These are phyloP conservation scores for Rissa tridactyla DNA, from an alignment of 2,113 vertebrate species.

Conservation along the genomic window DNA sequence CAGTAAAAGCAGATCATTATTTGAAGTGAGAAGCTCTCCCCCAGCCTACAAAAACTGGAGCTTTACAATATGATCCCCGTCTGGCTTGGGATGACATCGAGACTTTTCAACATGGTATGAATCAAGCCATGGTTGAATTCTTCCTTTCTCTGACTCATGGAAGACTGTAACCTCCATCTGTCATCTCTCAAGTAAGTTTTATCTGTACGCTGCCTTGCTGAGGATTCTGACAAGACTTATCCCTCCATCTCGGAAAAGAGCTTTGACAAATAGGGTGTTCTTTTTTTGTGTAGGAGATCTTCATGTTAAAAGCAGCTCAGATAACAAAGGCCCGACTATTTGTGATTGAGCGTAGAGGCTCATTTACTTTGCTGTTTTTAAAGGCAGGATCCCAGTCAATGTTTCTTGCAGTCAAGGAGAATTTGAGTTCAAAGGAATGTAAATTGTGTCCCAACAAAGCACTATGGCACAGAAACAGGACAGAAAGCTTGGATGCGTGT, in stretches of 20 bases:
- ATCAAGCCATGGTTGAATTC: background rate
- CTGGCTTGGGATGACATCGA: background rate
- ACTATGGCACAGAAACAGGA: background rate
- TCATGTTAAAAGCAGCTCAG: background rate
- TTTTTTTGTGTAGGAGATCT: fast-evolving
- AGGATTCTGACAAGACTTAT: background rate
- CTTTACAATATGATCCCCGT: background rate
- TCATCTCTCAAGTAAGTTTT: background rate
- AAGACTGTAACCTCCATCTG: background rate
- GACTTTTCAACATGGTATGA: background rate
- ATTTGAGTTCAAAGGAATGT: background rate
- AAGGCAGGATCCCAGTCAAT: background rate
- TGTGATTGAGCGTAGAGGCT: background rate
- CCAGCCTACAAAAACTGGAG: background rate
- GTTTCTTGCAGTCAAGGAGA: conserved; percentile 34
- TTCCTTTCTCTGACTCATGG: background rate
- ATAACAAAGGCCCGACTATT: background rate
- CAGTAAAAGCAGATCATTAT: background rate
- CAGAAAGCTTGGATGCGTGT: background rate
- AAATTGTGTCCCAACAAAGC: background rate
- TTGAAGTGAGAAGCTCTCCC: background rate
- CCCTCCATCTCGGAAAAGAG: background rate
- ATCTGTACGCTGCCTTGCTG: background rate
- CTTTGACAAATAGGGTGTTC: background rate
- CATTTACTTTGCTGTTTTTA: background rate